Evolutionary conservation across 2,888 invertebrate genomes (phyloP), one percentile per base, ranked within the genome.

Genomic region (Drosophila austrosaltans): DNA sequence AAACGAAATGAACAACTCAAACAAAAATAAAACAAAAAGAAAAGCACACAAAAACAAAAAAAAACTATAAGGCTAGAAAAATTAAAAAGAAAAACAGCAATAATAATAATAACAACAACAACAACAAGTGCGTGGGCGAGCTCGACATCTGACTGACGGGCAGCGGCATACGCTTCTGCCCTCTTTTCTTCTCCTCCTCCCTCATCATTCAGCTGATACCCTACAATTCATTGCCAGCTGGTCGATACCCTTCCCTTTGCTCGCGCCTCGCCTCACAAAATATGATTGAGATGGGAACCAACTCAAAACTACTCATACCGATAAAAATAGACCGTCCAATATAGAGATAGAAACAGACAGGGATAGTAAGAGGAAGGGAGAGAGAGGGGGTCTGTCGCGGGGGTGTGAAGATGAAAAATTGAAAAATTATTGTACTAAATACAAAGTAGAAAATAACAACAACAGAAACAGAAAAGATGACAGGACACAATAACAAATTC

Each of bases 221-320:
- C 69, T 62, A 54, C 72, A 39, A 68, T 72, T 60, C 36, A 63
- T 72, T 60, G 56, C 58, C 68, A 75, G 73, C 85, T 57, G 57
- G 57, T 36, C 20, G 39, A 57, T 57, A 57, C 57, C 57, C 57
- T 57, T 57, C 57, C 36, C 69, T 36, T 16, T 16, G 16, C 16
- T 16, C 16, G 16, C 36, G 8, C 74, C 61, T 77, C 83, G 76
- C 12, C 25, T 10, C 22, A 80, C 81, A 87, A 83, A 77, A 77
- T 86, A 86, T 86, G 86, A 88, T 86, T 86, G 86, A 88, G 88
- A 80, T 80, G 78, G 56, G 39, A 39, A 39, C 54, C 54, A 54
- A 48, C 48, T 48, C 48, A 81, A 83, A 78, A 86, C 86, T 86
- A 86, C 88, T 88, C 86, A 88, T 79, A 60, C 56, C 54, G 69